Evolutionary conservation across 2,113 vertebrate species (phyloP).

Genomic region (Hemibagrus wyckioides): DNA sequence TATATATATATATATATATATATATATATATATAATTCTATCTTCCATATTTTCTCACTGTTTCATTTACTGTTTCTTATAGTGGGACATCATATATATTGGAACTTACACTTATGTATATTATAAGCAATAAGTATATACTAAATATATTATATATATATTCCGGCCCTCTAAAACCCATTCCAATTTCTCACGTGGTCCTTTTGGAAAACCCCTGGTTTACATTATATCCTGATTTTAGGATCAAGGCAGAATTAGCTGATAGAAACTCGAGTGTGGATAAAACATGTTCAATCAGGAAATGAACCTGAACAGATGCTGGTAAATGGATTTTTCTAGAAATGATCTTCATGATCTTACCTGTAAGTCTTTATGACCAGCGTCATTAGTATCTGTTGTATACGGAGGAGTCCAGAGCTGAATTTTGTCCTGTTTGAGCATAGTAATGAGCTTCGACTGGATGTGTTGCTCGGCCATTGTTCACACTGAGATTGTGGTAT

Average conservation of each 20-base stretch:
- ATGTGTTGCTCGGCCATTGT: constrained; percentile 84
- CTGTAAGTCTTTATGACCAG: constrained; percentile 75
- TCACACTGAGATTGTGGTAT: neutral
- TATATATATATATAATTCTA: too few relatives aligned
- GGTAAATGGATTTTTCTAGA: neutral
- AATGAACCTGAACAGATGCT: neutral
- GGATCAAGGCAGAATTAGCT: neutral
- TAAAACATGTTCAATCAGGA: neutral
- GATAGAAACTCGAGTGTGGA: neutral
- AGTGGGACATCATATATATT: too few relatives aligned
- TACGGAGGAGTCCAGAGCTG: constrained; percentile 90
- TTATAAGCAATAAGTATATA: too few relatives aligned
- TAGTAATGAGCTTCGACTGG: constrained; percentile 82
- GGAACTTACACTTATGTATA: too few relatives aligned
- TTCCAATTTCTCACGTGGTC: too few relatives aligned
- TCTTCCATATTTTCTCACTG: too few relatives aligned
- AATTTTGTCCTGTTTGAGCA: constrained; percentile 85
- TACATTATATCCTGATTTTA: neutral
- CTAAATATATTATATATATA: too few relatives aligned
- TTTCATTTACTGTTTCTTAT: too few relatives aligned
- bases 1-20: too few relatives aligned
- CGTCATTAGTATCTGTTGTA: constrained; percentile 76
- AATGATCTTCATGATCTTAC: constrained; percentile 61
- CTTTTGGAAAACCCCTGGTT: too few relatives aligned
- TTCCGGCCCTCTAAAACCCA: too few relatives aligned